Evolutionary conservation across 2,113 vertebrate genomes (phyloP).

Genomic region (Zapornia atra): DNA sequence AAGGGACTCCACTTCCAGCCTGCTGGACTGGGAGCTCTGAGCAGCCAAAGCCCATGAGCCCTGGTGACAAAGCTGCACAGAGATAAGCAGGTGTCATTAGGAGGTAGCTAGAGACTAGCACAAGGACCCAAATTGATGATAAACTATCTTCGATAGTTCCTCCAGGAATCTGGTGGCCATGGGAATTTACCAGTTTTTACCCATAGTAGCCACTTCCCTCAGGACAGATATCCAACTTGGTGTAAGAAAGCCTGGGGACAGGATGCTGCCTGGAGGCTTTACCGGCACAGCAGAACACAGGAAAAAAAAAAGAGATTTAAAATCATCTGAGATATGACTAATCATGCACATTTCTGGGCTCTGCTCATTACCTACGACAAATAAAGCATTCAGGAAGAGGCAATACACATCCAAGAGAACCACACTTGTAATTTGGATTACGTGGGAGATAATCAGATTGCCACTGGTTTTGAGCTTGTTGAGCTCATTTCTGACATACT

Average conservation of each 20-base stretch:
- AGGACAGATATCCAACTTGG: accelerated
- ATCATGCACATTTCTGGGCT: background rate
- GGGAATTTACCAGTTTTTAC: background rate
- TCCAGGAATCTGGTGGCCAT: background rate
- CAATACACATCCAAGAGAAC: background rate
- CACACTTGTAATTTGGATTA: slow-evolving; percentile 33
- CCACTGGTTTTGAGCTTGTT: slow-evolving; percentile 62
- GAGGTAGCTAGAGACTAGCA: background rate
- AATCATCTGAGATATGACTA: background rate
- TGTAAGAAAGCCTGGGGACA: background rate
- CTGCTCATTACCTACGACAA: background rate
- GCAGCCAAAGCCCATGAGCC: background rate
- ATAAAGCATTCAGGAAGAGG: background rate
- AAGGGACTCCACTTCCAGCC: background rate
- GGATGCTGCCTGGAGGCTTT: background rate
- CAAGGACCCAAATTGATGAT: background rate
- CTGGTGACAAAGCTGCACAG: background rate
- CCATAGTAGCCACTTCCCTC: background rate
- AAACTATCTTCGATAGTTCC: background rate
- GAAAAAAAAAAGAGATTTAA: background rate
- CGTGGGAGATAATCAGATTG: slow-evolving; percentile 26
- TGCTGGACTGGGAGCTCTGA: background rate
- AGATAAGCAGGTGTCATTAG: background rate
- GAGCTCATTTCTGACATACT: slow-evolving; percentile 71
- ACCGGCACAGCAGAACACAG: accelerated